Percentiles rank a stretch among this genome's conserved stretches.
Conservation (phyloP, 2,113 vertebrate genomes). For the Chunga burmeisteri region DNA sequence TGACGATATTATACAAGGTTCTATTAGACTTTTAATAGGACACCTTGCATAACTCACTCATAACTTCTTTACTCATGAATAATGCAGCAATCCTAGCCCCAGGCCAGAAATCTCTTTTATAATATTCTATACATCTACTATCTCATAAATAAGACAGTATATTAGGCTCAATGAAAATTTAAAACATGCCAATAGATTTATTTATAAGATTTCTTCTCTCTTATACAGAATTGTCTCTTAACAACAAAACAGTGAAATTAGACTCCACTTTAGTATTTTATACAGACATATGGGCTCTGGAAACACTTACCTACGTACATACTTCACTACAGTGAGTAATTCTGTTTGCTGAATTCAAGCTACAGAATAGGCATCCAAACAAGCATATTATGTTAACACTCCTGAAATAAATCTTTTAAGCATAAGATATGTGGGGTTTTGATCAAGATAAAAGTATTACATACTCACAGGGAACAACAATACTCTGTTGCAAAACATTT, state of each 20-base stretch:
- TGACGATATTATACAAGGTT: neutral
- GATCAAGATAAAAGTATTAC: neutral
- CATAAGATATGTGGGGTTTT: fast-evolving
- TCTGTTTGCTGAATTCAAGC: neutral
- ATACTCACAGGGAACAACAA: neutral
- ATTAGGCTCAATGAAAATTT: neutral
- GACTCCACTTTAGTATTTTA: neutral
- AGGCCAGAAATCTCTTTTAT: neutral
- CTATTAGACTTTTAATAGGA: neutral
- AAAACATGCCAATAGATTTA: neutral
- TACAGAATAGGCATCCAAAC: neutral
- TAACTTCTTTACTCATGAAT: neutral
- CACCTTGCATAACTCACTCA: neutral
- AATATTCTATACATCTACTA: neutral
- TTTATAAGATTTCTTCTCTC: neutral
- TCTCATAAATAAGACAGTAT: neutral
- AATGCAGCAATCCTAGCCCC: neutral
- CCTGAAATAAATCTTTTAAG: neutral
- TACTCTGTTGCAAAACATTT: neutral
- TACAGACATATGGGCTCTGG: neutral
- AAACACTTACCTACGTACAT: neutral
- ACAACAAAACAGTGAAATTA: neutral
- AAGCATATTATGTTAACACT: neutral
- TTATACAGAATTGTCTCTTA: neutral
- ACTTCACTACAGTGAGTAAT: neutral